Evolutionary conservation across 2,113 vertebrate species (phyloP), one percentile per base, ranked within the genome.

Genomic region (Pandion haliaetus): DNA sequence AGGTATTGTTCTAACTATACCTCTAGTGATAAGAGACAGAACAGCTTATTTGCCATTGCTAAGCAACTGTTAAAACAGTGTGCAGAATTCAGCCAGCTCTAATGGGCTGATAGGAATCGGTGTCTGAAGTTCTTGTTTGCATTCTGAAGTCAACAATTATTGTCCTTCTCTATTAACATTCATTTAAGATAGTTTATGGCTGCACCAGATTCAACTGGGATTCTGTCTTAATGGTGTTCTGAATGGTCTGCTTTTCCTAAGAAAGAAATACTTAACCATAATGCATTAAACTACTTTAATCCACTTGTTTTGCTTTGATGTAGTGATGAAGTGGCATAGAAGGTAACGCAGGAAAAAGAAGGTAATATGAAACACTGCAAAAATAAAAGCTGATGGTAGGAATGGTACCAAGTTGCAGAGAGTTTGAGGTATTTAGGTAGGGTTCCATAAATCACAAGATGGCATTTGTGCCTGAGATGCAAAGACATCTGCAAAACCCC

Each of bases 111-210:
- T 95, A 96, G 93, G 84, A 83, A 98, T 97, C 98, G 42, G 94
- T 81, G 86, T 97, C 97, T 98, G 83, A 97, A 98, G 94, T 98
- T 97, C 96, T 93, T 98, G 96, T 97, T 98, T 97, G 97, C 96
- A 91, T 98, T 98, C 79, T 79, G 94, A 97, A 98, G 97, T 98
- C 98, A 98, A 96, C 88, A 96, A 78, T 98, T 94, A 98, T 96
- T 95, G 93, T 93, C 32, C 88, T 88, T 97, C 94, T 96, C 97
- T 96, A 96, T 97, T 96, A 97, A 94, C 86, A 93, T 97, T 97
- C 95, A 96, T 98, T 95, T 98, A 98, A 94, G 95, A 85, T 96
- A 91, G 83, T 94, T 98, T 97, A 96, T 95, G 92, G 59, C 96
- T 97, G 96, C 94, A 92, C 66, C 47, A 67, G 74, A 91, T 97